A percentile compares a stretch with the other conserved stretches of the same genome.
Evolutionary conservation across 2,888 invertebrate genomes (phyloP).

Genomic region (Ypsolopha scabrella): DNA sequence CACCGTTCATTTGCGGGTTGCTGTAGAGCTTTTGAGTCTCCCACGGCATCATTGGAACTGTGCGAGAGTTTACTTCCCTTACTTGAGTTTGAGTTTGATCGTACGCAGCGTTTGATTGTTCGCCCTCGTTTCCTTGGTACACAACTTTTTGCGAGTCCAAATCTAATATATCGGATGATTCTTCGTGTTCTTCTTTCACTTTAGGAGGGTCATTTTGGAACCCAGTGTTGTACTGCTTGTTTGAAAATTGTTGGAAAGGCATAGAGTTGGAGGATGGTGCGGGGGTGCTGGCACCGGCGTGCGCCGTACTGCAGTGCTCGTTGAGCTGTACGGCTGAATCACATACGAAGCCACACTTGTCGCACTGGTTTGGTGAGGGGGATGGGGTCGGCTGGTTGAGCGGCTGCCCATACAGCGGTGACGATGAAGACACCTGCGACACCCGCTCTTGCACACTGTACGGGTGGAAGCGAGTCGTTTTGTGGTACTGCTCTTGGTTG

Average conservation of each 20-base stretch:
- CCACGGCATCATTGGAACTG: constrained; percentile 73
- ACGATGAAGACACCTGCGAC: constrained; percentile 62
- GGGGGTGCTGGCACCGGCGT: constrained; percentile 59
- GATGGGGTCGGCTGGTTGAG: constrained; percentile 78
- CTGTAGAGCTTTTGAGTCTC: constrained; percentile 57
- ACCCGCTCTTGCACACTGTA: constrained; percentile 67
- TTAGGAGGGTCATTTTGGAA: constrained; percentile 61
- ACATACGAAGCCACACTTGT: constrained; percentile 86
- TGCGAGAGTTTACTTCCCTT: constrained; percentile 56
- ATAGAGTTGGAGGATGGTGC: constrained; percentile 47
- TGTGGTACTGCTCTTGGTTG: constrained; percentile 51
- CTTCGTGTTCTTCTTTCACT: constrained; percentile 75
- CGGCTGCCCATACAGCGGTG: constrained; percentile 69
- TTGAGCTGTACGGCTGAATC: constrained; percentile 79
- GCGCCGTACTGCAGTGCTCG: constrained; percentile 80
- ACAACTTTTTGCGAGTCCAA: constrained; percentile 92
- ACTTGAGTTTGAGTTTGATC: constrained; percentile 47
- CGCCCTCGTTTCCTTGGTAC: constrained; percentile 73
- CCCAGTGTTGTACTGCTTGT: constrained; percentile 55
- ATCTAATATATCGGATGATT: constrained; percentile 85
- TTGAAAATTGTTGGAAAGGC: constrained; percentile 65
- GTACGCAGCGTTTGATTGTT: constrained; percentile 42
- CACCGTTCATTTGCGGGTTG: constrained; percentile 58
- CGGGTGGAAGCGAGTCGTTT: constrained; percentile 60
- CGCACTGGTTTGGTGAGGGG: constrained; percentile 81